Base-by-base conservation (phyloP, 2,888 invertebrate genomes). In the Leuctra nigra region DNA sequence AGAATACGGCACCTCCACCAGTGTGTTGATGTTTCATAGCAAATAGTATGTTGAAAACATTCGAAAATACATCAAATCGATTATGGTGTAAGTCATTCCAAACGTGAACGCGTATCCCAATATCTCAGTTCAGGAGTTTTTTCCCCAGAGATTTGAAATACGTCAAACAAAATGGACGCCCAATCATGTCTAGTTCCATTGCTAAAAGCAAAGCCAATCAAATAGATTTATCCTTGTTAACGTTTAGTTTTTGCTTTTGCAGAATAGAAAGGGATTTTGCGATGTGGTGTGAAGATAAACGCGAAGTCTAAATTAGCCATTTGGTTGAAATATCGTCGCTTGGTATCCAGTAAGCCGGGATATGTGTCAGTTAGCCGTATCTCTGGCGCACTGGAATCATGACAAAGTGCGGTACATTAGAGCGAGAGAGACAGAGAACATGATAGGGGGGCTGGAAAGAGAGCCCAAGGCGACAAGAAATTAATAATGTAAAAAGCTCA, bases 291-390 rank as follows among this genome's bases (percentile, higher is more conserved):
- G 33, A 50, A 50, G 50, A 50, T 50, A 50, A 50, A 50, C 50
- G 50, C 35, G 35, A 50, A 50, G 50, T 50, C 50, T 50, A 50
- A 50, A 50, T 50, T 50, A 50, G 50, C 50, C 50, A 50, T 50
- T 50, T 29, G 50, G 35, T 35, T 50, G 50, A 50, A 35, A 50
- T 50, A 50, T 50, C 50, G 50, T 41, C 41, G 41, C 14, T 33
- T 14, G 48, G 33, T 48, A 33, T 48, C 35, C 50, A 14, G 50
- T 50, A 50, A 50, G 50, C 50, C 14, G 50, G 50, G 50, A 50
- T 50, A 50, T 50, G 50, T 50, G 50, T 50, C 50, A 50, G 50
- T 50, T 50, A 50, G 50, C 9, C 50, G 50, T 50, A 33, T 50
- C 33, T 16, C 35, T 25, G 7, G 11, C 35, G 16, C 35, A 14